Evolutionary conservation across 2,113 vertebrate genomes (phyloP).

Genomic region (Acanthisitta chloris): DNA sequence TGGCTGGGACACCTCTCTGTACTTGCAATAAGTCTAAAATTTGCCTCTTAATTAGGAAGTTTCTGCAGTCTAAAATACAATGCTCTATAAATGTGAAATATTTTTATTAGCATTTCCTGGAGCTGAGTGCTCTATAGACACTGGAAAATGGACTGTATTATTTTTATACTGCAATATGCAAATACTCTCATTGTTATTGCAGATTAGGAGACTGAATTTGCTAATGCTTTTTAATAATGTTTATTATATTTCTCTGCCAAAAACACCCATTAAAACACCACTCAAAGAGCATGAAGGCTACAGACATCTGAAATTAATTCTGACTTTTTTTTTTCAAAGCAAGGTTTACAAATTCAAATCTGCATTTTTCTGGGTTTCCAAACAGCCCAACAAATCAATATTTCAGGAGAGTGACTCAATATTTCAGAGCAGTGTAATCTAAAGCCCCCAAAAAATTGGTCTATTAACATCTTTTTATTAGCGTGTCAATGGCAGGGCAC

Average conservation of each 20-base stretch:
- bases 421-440: constrained; percentile 39
- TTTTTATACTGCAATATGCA: constrained; percentile 21
- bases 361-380: constrained; percentile 40
- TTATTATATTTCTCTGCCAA: constrained; percentile 52
- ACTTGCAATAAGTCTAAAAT: background rate
- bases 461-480: constrained; percentile 55
- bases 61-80: background rate
- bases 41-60: background rate
- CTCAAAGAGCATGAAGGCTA: constrained; percentile 18
- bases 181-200: constrained; percentile 42
- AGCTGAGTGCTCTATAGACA: constrained; percentile 17
- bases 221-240: constrained; percentile 55
- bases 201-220: constrained; percentile 33
- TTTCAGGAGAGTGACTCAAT: constrained; percentile 54
- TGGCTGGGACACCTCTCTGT: too few species aligned
- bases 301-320: constrained; percentile 25
- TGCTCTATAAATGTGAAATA: background rate
- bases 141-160: constrained; percentile 32
- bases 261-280: constrained; percentile 36
- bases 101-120: constrained; percentile 27
- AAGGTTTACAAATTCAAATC: constrained; percentile 46
- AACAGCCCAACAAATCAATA: constrained; percentile 58
- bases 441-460: constrained; percentile 35
- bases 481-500: constrained; percentile 11
- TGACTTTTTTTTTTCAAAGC: background rate